phyloP scores from a whole-genome alignment of 2,113 vertebrate genomes.

The Astatotilapia flaviijosephi region DNA sequence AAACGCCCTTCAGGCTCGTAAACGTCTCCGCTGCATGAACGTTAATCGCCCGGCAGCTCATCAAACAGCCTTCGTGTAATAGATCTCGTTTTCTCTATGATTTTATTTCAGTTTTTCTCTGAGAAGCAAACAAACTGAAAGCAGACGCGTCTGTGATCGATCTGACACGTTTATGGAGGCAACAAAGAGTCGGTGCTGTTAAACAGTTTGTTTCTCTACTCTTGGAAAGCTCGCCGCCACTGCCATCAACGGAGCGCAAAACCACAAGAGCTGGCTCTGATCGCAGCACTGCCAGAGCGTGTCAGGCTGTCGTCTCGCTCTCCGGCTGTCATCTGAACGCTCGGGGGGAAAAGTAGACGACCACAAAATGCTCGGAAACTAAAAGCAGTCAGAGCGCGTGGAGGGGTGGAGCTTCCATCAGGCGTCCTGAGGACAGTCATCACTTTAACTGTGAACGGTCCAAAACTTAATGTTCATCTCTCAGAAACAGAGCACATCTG shows the following conservation, averaged over 20 bases:
- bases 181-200: conserved; percentile 30
- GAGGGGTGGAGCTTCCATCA: neutral
- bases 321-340: conserved; percentile 21
- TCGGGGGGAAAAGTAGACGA: conserved; percentile 73
- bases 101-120: neutral
- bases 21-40: neutral
- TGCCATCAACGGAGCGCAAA: conserved; percentile 72
- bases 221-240: neutral
- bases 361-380: conserved; percentile 77
- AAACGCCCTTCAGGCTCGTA: neutral
- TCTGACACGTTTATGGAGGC: conserved; percentile 31
- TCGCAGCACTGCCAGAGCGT: conserved; percentile 27
- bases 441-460: neutral
- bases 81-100: neutral
- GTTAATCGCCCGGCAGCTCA: neutral
- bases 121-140: neutral
- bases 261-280: conserved; percentile 77
- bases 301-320: neutral
- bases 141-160: neutral
- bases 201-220: neutral
- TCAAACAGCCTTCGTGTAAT: neutral
- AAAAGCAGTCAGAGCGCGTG: conserved; percentile 25
- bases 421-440: neutral
- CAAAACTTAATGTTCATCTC: neutral
- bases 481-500: neutral